phyloP scores from a whole-genome alignment of 2,113 vertebrate species.

The Prietella phreatophila region DNA sequence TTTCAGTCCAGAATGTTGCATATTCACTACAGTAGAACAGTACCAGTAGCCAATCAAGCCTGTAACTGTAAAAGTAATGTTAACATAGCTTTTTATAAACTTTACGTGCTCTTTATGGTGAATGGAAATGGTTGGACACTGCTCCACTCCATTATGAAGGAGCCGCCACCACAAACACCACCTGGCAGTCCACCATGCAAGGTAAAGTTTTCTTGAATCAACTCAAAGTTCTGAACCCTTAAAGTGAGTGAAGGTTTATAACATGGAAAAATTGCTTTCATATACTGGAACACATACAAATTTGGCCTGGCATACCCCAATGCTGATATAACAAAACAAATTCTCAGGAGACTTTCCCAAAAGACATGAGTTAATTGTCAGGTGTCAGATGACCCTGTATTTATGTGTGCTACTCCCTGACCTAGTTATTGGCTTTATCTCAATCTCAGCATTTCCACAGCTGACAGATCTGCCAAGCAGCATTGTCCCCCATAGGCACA shows the following conservation, averaged over 20 bases:
- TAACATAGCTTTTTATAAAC: background rate
- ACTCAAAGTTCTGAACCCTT: background rate
- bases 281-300: background rate
- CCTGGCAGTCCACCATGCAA: background rate
- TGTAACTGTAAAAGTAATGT: background rate
- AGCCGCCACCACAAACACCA: background rate
- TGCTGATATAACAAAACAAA: slow-evolving; percentile 16
- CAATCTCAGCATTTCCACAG: slow-evolving; percentile 30
- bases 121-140: background rate
- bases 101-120: background rate
- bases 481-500: slow-evolving; percentile 26
- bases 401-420: slow-evolving; percentile 25
- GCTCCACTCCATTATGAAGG: background rate
- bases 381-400: slow-evolving; percentile 21
- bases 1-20: background rate
- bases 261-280: background rate
- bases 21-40: background rate
- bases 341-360: background rate
- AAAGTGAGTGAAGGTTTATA: background rate
- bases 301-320: background rate
- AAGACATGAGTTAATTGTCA: slow-evolving; percentile 3
- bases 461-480: slow-evolving; percentile 44
- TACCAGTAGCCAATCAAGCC: background rate
- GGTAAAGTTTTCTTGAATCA: background rate
- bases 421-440: slow-evolving; percentile 27